Base-by-base conservation (phyloP, 1,140 invertebrate genomes). In the Radopholus similis region DNA sequence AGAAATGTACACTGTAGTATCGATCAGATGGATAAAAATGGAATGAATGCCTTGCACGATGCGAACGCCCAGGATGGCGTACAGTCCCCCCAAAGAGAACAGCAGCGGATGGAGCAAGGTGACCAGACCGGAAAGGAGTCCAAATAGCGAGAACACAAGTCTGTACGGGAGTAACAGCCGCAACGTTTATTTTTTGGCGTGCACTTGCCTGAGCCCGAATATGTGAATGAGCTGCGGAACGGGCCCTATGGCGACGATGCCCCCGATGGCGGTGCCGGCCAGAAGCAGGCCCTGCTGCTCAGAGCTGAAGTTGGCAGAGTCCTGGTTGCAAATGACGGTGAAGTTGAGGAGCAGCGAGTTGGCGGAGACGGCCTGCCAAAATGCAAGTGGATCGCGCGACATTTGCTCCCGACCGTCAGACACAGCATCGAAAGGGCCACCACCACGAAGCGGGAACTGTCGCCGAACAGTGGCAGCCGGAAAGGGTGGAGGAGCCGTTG, bases 341-440 rank as follows among this genome's bases (percentile, higher is more conserved):
- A 62, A 62, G 21, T 62, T 62, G 42, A 62, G n/a, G 32, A 62
- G 30, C 4, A 62, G 35, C 21, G 58, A 62, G 44, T 62, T 62
- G 28, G 58, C 28, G 15, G 40, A 47, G 26, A 62, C 28, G 11
- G 49, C 35, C 58, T 62, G 28, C 34, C 38, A 40, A 40, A 40
- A 40, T n/a, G n/a, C 9, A 51, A 8, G 42, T 47, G 13, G 23
- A 47, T 9, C n/a, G 15, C 6, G n/a, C n/a, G n/a, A n/a, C n/a
- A n/a, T n/a, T n/a, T n/a, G n/a, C 42, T 18, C 5, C 15, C 30
- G 23, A 51, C 47, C 3, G 47, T 51, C 47, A 51, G 23, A 28
- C 47, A 51, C 1, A 51, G 47, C 47, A 51, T 51, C 3, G 47
- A 21, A 21, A 51, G 30, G 4, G 6, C 18, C 47, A 51, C 13